phyloP scores from a whole-genome alignment of 2,888 invertebrate genomes.

The Clitarchus hookeri region DNA sequence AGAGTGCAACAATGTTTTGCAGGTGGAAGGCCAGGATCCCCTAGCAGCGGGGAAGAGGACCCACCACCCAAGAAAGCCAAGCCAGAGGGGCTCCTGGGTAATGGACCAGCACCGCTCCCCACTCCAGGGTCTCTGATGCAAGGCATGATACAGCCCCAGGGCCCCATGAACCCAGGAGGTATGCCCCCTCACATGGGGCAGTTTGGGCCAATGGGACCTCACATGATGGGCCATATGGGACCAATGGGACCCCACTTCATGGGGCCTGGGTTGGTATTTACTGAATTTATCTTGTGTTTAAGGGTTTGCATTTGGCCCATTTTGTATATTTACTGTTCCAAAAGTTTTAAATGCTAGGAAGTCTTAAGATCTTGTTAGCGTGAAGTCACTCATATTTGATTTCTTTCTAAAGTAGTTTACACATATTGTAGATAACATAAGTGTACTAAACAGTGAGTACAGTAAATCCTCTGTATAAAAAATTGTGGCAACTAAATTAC shows the following conservation, averaged over 20 bases:
- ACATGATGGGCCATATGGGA: constrained; percentile 66
- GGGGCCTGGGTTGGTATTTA: constrained; percentile 62
- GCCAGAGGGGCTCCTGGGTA: constrained; percentile 67
- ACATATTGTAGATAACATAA: no score
- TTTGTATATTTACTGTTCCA: no score
- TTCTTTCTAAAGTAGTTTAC: no score
- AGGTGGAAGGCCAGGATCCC: constrained; percentile 67
- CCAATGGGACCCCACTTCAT: constrained; percentile 76
- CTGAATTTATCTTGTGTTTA: background rate
- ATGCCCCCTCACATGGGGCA: constrained; percentile 64
- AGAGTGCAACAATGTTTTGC: background rate
- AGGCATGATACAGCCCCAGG: constrained; percentile 62
- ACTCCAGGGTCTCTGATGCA: constrained; percentile 66
- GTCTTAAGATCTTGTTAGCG: no score
- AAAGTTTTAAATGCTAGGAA: no score
- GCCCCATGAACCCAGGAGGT: constrained; percentile 55
- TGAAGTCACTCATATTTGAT: no score
- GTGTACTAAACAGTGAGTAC: no score
- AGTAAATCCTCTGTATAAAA: no score
- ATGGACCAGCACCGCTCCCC: constrained; percentile 62
- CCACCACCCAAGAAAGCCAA: constrained; percentile 77
- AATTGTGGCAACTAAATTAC: no score
- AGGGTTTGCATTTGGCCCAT: no score
- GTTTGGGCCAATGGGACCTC: constrained; percentile 60
- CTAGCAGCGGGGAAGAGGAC: constrained; percentile 84